Evolutionary conservation across 2,113 vertebrate genomes (phyloP).

Genomic region (Gymnobelideus leadbeateri): DNA sequence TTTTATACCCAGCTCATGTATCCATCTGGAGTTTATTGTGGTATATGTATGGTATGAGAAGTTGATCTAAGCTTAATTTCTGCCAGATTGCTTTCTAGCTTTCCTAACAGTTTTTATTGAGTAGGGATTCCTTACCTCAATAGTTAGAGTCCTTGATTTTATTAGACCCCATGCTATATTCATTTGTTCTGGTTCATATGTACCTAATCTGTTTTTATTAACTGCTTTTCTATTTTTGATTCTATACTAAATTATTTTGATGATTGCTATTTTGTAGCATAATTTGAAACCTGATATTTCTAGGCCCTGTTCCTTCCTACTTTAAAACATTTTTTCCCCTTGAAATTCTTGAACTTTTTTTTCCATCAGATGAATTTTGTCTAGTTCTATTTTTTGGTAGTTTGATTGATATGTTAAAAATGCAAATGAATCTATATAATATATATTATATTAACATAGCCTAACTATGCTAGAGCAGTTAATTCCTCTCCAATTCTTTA

Average conservation of each 20-base stretch:
- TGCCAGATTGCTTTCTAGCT: background rate
- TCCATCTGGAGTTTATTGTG: background rate
- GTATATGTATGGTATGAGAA: background rate
- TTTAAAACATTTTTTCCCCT: background rate
- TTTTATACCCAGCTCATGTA: background rate
- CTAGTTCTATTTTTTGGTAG: background rate
- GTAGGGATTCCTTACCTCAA: background rate
- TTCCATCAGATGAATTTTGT: too few species aligned
- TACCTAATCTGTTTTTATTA: background rate
- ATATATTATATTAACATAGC: background rate
- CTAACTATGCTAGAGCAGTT: background rate
- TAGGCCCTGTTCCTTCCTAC: background rate
- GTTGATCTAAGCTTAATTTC: background rate
- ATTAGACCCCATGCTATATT: background rate
- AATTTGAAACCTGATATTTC: background rate
- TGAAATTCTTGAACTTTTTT: background rate
- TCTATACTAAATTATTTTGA: background rate
- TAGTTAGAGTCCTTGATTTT: background rate
- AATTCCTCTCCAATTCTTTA: background rate
- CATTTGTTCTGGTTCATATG: background rate
- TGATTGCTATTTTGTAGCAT: background rate
- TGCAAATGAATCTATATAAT: background rate
- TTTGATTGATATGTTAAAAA: background rate
- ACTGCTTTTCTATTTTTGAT: background rate
- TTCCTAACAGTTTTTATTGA: background rate